phyloP scores from a whole-genome alignment of 2,888 invertebrate species.

The Melieria picta region DNA sequence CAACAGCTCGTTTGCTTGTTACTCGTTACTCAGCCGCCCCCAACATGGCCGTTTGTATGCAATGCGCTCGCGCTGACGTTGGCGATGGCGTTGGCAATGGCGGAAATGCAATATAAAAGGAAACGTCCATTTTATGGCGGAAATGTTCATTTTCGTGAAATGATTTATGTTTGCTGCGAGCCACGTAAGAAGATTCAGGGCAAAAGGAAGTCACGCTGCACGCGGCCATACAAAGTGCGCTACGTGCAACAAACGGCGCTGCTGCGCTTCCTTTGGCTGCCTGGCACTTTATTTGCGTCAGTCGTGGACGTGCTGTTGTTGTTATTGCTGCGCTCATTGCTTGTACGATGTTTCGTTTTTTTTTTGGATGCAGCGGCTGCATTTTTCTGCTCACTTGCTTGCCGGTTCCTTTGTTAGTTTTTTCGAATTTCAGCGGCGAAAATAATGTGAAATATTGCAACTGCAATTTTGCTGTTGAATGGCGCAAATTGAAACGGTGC shows the following conservation, averaged over 20 bases:
- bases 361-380: not conserved
- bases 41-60: not conserved
- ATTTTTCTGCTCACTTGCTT: not conserved
- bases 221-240: slow-evolving; percentile 16
- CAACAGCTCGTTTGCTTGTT: not conserved
- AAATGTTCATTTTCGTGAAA: slow-evolving; percentile 60
- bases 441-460: slow-evolving; percentile 38
- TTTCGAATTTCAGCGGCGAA: slow-evolving; percentile 27
- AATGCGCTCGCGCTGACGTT: not conserved
- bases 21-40: not conserved
- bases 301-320: slow-evolving; percentile 12
- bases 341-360: not conserved
- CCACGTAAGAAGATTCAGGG: slow-evolving; percentile 27
- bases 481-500: too few species aligned
- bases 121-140: slow-evolving; percentile 61
- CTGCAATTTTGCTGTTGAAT: not conserved
- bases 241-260: slow-evolving; percentile 11
- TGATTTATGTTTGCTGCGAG: slow-evolving; percentile 52
- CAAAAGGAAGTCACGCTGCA: slow-evolving; percentile 36
- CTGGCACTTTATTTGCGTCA: slow-evolving; percentile 22
- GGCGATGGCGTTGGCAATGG: too few species aligned
- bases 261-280: not conserved
- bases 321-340: not conserved
- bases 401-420: slow-evolving; percentile 24
- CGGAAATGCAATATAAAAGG: slow-evolving; percentile 41